Percentiles rank a stretch among this genome's conserved stretches.
Evolutionary conservation across 2,888 invertebrate species (phyloP).

Genomic region (Tridacna crocea): DNA sequence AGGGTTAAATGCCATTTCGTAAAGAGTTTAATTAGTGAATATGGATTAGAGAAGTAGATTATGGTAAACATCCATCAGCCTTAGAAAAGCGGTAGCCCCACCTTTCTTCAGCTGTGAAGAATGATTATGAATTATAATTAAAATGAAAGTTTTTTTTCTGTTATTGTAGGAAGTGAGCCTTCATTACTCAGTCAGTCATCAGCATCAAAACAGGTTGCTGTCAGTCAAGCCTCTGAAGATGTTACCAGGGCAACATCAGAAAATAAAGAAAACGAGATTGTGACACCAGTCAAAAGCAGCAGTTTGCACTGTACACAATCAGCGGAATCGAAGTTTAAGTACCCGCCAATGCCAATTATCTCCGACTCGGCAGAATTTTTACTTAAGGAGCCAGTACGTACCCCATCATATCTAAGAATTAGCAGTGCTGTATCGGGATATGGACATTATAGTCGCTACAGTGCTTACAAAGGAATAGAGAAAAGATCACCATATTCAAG

Average conservation of each 20-base stretch:
- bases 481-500: slow-evolving; percentile 78
- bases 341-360: slow-evolving; percentile 64
- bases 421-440: slow-evolving; percentile 81
- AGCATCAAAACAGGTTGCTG: slow-evolving; percentile 55
- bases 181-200: slow-evolving; percentile 69
- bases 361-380: slow-evolving; percentile 65
- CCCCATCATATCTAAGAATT: slow-evolving; percentile 80
- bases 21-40: too few species aligned
- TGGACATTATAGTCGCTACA: slow-evolving; percentile 77
- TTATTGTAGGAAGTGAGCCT: slow-evolving; percentile 76
- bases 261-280: slow-evolving; percentile 14
- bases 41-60: too few species aligned
- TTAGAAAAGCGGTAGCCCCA: too few species aligned
- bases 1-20: too few species aligned
- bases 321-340: slow-evolving; percentile 34
- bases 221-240: slow-evolving; percentile 46
- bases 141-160: neutral
- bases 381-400: slow-evolving; percentile 69
- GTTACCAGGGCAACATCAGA: slow-evolving; percentile 20
- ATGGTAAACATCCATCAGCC: too few species aligned
- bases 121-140: too few species aligned
- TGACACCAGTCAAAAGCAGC: slow-evolving; percentile 34
- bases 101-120: too few species aligned
- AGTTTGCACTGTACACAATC: slow-evolving; percentile 25
- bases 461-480: slow-evolving; percentile 75